phyloP scores from a whole-genome alignment of 2,113 vertebrate genomes.

The Oncorhynchus mykiss region DNA sequence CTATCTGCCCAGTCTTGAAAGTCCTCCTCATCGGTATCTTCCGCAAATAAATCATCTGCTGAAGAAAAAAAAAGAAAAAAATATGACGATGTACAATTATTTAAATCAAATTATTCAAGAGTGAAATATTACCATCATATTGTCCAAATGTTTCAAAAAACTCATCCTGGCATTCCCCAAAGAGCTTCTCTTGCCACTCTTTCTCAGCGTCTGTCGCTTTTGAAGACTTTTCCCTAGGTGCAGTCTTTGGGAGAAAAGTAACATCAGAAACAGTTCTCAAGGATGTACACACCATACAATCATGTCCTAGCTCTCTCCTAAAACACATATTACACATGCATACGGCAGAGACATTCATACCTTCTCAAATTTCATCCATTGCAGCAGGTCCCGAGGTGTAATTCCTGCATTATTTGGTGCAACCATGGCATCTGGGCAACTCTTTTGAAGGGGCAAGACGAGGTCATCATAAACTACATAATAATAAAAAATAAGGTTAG shows the following conservation, averaged over 20 bases:
- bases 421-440: constrained; percentile 75
- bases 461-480: constrained; percentile 76
- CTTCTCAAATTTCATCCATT: constrained; percentile 55
- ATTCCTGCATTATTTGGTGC: constrained; percentile 76
- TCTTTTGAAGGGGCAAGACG: constrained; percentile 74
- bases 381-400: constrained; percentile 78
- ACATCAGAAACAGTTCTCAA: no score
- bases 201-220: constrained; percentile 52
- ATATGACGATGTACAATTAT: background rate
- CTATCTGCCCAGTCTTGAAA: constrained; percentile 83
- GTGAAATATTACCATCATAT: constrained; percentile 74
- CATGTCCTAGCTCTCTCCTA: no score
- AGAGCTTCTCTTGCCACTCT: constrained; percentile 80
- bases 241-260: no score
- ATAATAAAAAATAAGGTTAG: background rate
- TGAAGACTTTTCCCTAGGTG: no score
- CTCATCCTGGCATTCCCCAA: constrained; percentile 83
- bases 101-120: background rate
- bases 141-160: constrained; percentile 77
- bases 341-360: constrained; percentile 37
- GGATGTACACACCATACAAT: no score
- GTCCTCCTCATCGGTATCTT: constrained; percentile 75
- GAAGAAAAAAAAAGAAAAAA: constrained; percentile 11
- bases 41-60: constrained; percentile 69
- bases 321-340: background rate